Evolutionary conservation across 2,797 vertebrate genomes (phyloP).

Genomic region (Argyrosomus regius): DNA sequence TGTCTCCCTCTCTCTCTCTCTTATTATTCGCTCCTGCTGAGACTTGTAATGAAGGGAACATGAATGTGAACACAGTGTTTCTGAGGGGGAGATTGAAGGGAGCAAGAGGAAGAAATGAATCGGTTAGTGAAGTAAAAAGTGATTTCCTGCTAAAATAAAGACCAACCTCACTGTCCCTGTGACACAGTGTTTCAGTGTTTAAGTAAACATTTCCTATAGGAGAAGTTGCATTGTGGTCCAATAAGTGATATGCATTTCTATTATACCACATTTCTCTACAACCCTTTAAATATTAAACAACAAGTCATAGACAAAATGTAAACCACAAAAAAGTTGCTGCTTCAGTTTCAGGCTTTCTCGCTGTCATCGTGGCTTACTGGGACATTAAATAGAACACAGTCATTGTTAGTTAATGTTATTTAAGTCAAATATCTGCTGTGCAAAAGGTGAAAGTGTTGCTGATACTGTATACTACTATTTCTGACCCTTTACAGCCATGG

Average conservation of each 20-base stretch:
- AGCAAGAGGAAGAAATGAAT: background rate
- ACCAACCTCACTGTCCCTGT: too few species aligned
- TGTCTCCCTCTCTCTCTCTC: too few species aligned
- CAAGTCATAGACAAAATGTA: background rate
- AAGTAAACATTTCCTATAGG: background rate
- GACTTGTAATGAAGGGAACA: constrained; percentile 47
- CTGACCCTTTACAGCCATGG: background rate
- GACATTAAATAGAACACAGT: background rate
- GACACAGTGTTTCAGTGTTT: background rate
- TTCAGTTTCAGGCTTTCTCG: too few species aligned
- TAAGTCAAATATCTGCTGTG: background rate
- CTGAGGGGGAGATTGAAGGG: background rate
- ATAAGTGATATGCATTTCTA: background rate
- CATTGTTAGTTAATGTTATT: background rate
- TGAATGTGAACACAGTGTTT: constrained; percentile 33
- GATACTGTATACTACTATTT: background rate
- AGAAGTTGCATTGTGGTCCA: background rate
- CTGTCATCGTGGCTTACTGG: background rate
- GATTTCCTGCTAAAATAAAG: constrained; percentile 19
- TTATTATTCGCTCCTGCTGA: constrained; percentile 44
- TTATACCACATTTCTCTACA: background rate
- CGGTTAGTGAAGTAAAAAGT: background rate
- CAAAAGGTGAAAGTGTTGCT: background rate
- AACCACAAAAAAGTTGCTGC: background rate
- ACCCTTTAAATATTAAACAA: background rate